Evolutionary conservation across 1,140 invertebrate species (phyloP), one percentile per base, ranked within the genome.

Genomic region (Dendroctonus valens): DNA sequence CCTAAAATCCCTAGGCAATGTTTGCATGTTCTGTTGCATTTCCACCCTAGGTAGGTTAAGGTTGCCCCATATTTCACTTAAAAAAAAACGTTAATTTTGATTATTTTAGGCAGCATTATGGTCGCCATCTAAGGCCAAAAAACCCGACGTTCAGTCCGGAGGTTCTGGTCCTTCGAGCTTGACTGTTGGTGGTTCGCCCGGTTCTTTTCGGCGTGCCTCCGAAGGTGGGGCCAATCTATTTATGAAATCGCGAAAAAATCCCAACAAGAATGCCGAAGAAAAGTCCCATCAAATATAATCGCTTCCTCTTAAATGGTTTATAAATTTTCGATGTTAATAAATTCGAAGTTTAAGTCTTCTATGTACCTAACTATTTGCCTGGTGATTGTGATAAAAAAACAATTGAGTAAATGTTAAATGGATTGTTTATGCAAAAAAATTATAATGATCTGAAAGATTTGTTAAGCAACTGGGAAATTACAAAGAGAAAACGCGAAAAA

Each of bases 161-260:
- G 82, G 78, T 40, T 82, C 54, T 79, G 84, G 68, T 6, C 84
- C 83, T 0, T 85, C 86, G 8, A 85, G 85, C 67, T 78, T 84
- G 51, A 79, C 76, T 68, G 78, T 83, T 71, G 79, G 81, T 71
- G 81, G 79, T 3, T 76, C 79, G 15, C 87, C 87, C 72, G 80
- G 82, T 15, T 85, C 86, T 2, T 86, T 89, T 71, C 84, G 90
- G 8, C 83, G 91, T 14, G 90, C 90, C 12, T 91, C 89, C 1
- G 90, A 92, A 73, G 90, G 90, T 38, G 91, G 90, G 3, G 89
- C 89, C 0, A 90, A 90, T 58, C 83, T 91, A n/a, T 89, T 88
- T 67, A 51, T 71, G 68, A 70, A 70, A 62, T 44, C 41, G 2
- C 65, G 65, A 15, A 69, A 70, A 60, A 53, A 64, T 7, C n/a